These are phyloP conservation scores for Nemotelus pantherinus DNA, from an alignment of 2,888 invertebrate species.

Conservation along the genomic window DNA sequence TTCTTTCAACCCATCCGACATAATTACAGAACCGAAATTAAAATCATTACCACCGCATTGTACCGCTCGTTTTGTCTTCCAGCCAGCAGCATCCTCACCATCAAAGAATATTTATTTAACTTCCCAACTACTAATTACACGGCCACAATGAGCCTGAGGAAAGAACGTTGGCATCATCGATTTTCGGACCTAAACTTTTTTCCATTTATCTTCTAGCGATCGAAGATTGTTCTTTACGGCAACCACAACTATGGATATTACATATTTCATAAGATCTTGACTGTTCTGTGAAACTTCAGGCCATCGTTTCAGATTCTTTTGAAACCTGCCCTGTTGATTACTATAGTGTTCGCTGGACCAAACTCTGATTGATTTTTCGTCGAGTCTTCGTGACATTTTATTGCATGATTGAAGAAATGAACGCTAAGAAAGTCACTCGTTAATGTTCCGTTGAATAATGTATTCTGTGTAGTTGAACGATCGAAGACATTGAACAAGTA, in stretches of 20 bases:
- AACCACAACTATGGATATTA: too few species aligned
- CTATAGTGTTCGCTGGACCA: not conserved
- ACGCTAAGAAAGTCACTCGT: not conserved
- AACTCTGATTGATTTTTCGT: conserved; percentile 32
- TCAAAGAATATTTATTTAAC: conserved; percentile 16
- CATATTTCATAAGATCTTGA: not conserved
- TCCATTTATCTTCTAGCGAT: conserved; percentile 1
- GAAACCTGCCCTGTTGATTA: not conserved
- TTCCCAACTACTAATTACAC: conserved; percentile 12
- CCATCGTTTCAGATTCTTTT: not conserved
- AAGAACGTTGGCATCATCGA: too few species aligned
- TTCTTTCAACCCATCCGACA: conserved; percentile 26
- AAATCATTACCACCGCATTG: conserved; percentile 32
- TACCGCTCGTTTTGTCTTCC: conserved; percentile 25
- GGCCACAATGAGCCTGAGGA: not conserved
- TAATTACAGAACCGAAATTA: conserved; percentile 31
- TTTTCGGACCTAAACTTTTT: too few species aligned
- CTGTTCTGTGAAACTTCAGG: not conserved
- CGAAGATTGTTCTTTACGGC: not conserved
- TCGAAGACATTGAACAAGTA: not conserved
- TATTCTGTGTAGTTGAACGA: not conserved
- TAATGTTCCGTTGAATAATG: not conserved
- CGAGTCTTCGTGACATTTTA: conserved; percentile 20
- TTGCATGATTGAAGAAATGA: conserved; percentile 10
- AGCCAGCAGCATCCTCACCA: not conserved